phyloP scores from a whole-genome alignment of 1,140 invertebrate genomes.

The Copidosoma floridanum region DNA sequence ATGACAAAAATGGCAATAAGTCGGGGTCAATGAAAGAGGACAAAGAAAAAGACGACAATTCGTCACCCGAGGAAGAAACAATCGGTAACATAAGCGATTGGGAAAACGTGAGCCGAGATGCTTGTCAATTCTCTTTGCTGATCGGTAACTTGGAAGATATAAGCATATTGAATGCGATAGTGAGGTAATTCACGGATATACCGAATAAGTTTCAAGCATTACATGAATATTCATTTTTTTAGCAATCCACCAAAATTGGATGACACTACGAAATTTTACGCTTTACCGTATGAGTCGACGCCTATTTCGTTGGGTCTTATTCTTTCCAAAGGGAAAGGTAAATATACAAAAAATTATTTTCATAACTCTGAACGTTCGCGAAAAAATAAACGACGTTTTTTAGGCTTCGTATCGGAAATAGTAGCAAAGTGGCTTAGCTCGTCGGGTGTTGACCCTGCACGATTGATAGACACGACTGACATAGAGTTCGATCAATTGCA shows the following conservation, averaged over 20 bases:
- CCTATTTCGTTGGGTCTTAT: conserved; percentile 74
- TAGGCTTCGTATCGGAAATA: conserved; percentile 75
- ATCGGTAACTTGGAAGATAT: conserved; percentile 89
- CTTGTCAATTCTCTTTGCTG: conserved; percentile 80
- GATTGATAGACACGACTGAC: conserved; percentile 52
- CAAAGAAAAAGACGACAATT: conserved; percentile 19
- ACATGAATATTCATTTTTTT: conserved; percentile 31
- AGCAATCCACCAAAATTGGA: conserved; percentile 45
- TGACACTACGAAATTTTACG: conserved; percentile 43
- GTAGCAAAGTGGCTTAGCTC: conserved; percentile 78
- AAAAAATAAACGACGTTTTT: conserved; percentile 2
- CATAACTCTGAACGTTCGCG: background rate
- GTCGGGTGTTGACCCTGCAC: conserved; percentile 65
- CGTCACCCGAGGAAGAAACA: conserved; percentile 54
- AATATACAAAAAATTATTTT: background rate
- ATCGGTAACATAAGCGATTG: conserved; percentile 61
- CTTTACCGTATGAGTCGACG: conserved; percentile 61
- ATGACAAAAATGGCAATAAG: conserved; percentile 5
- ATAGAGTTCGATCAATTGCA: conserved; percentile 46
- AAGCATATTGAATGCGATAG: conserved; percentile 70
- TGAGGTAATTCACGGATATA: too few relatives aligned
- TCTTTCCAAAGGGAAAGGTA: conserved; percentile 76
- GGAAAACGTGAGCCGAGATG: conserved; percentile 83
- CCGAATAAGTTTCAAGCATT: background rate
- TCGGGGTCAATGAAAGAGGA: conserved; percentile 13